phyloP scores from a whole-genome alignment of 1,140 invertebrate genomes.

The Ceratina australensis region DNA sequence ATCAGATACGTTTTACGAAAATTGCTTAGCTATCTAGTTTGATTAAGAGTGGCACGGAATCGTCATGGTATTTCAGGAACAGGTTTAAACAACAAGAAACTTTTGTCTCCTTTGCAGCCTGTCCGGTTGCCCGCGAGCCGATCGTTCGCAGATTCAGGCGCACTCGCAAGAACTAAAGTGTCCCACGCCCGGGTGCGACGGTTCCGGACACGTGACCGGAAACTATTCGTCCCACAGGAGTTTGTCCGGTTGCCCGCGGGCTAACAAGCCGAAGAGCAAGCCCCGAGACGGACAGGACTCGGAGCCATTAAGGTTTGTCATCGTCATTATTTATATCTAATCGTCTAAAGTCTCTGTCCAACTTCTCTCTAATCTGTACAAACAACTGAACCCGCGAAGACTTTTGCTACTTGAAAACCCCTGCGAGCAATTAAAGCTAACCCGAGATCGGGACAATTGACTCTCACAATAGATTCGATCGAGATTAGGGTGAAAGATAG shows the following conservation, averaged over 20 bases:
- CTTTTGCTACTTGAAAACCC: not conserved
- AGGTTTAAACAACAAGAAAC: conserved; percentile 23
- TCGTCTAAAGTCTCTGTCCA: not conserved
- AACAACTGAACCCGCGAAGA: not conserved
- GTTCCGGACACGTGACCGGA: conserved; percentile 91
- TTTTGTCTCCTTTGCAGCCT: conserved; percentile 79
- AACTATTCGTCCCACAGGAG: conserved; percentile 93
- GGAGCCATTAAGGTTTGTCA: conserved; percentile 88
- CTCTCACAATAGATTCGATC: conserved; percentile 9
- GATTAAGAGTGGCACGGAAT: conserved; percentile 39
- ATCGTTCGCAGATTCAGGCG: conserved; percentile 87
- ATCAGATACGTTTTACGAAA: not conserved
- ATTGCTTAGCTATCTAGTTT: not conserved
- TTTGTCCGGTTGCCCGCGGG: conserved; percentile 90
- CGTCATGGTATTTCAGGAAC: conserved; percentile 54
- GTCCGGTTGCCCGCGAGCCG: conserved; percentile 88
- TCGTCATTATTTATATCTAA: not conserved
- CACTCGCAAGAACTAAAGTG: conserved; percentile 92
- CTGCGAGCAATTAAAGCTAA: not conserved
- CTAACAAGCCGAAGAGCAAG: conserved; percentile 96
- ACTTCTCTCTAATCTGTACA: not conserved
- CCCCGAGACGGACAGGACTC: conserved; percentile 94
- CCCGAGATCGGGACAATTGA: not conserved
- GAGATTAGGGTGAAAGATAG: conserved; percentile 16
- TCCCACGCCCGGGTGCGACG: conserved; percentile 94